These are phyloP conservation scores for Dermatemys mawii DNA, from an alignment of 2,113 vertebrate genomes.

Conservation along the genomic window DNA sequence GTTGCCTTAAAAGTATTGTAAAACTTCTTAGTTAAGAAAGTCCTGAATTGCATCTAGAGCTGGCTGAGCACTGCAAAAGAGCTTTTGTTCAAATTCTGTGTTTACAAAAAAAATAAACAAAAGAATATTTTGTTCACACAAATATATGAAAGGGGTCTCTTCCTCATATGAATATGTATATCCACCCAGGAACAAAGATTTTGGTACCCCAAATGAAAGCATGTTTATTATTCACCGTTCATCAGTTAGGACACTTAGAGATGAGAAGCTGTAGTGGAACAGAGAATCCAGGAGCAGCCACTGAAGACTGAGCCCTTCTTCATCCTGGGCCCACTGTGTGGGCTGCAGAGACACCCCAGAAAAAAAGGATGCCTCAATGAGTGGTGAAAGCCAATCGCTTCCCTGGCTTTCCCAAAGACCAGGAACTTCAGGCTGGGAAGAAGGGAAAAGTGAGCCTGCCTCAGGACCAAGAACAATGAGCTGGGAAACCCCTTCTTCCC, in stretches of 20 bases:
- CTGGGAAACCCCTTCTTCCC: neutral
- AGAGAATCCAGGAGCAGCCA: neutral
- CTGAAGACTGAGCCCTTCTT: neutral
- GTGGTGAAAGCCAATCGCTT: neutral
- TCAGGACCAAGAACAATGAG: neutral
- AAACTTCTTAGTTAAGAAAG: neutral
- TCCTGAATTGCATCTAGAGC: neutral
- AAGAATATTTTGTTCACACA: slow-evolving; percentile 16
- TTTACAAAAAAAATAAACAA: neutral
- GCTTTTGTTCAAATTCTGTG: neutral
- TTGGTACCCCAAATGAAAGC: neutral
- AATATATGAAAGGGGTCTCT: slow-evolving; percentile 2
- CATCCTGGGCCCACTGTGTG: neutral
- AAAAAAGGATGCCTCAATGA: neutral
- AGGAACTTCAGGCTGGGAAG: neutral
- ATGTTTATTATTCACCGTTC: slow-evolving; percentile 12
- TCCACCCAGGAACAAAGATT: neutral
- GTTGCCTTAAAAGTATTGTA: neutral
- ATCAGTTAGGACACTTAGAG: neutral
- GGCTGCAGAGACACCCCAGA: neutral
- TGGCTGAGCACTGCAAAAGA: neutral
- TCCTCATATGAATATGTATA: neutral
- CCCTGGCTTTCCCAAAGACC: neutral
- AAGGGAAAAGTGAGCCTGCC: neutral
- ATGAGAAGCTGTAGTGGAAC: fast-evolving